A percentile compares a stretch with the other conserved stretches of the same genome.
These are phyloP conservation scores for Miichthys miiuy DNA, from an alignment of 2,797 vertebrate species.

Conservation along the genomic window DNA sequence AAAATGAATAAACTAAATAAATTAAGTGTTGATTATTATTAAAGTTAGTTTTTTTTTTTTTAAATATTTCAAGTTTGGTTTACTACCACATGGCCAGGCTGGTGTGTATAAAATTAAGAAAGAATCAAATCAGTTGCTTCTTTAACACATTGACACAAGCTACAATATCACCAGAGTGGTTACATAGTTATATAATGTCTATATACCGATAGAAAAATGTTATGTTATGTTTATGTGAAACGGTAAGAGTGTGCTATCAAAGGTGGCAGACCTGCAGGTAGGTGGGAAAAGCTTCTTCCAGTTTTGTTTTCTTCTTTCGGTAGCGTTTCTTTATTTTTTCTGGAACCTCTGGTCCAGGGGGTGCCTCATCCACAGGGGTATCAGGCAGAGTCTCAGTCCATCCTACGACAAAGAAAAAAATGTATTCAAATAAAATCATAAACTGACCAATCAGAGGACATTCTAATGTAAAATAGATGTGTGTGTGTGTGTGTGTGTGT, in stretches of 20 bases:
- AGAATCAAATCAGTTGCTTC: not conserved
- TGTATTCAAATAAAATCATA: not conserved
- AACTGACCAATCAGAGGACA: not conserved
- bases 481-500: not conserved
- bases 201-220: not conserved
- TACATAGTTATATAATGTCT: not conserved
- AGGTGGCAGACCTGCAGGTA: constrained; percentile 91
- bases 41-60: not conserved
- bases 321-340: constrained; percentile 99
- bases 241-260: not conserved
- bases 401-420: constrained; percentile 71
- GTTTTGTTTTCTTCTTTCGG: constrained; percentile 97
- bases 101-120: not conserved
- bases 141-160: not conserved
- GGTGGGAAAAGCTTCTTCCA: constrained; percentile 96
- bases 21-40: not conserved
- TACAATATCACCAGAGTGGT: not conserved
- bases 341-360: constrained; percentile 88
- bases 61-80: not conserved
- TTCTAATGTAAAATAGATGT: not conserved
- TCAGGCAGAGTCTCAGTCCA: constrained; percentile 93
- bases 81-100: too few relatives aligned
- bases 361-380: constrained; percentile 88
- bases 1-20: not conserved
- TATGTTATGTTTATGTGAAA: constrained; percentile 3